Evolutionary conservation across 2,888 invertebrate species (phyloP), one percentile per base, ranked within the genome.

Genomic region (Subacronicta megacephala): DNA sequence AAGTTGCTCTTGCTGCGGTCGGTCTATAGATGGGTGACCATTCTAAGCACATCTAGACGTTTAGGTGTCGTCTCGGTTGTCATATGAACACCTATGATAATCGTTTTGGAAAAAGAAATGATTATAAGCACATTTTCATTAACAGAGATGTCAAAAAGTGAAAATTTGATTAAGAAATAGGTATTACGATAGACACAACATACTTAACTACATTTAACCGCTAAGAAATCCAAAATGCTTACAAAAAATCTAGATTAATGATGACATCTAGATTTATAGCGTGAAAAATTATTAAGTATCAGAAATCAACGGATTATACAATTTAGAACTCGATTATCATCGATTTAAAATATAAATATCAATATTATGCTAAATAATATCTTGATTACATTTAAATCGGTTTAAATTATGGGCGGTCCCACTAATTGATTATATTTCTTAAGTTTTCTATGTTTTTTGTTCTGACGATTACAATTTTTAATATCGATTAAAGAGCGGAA

Each of bases 311-410:
- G 33, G 43, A 58, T 66, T 57, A 64, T 64, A 70, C 38, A 67
- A 64, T 70, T 67, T 42, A 53, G 41, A 56, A 62, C 59, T 51
- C 67, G 55, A 72, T 72, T 65, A 65, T 43, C 53, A 57, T 54
- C 53, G 47, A 77, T 81, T 82, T 82, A 82, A 81, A 82, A 83
- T 82, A 67, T 67, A 77, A 78, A 80, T 76, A 64, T 80, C 71
- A 69, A 77, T 80, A 77, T 82, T 83, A 82, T 80, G 76, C 72
- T 70, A 77, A 80, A 60, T 40, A 78, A 82, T 72, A 62, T 78
- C 78, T 80, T 78, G 74, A 84, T 86, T 78, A 80, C 29, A 84
- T 84, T 80, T 78, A 83, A 84, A 83, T 70, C 59, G 43, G 37
- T 60, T 57, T 63, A 66, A 70, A 58, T 52, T 62, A 68, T 80